Evolutionary conservation across 1,140 invertebrate species (phyloP).

Genomic region (Dermatophagoides farinae): DNA sequence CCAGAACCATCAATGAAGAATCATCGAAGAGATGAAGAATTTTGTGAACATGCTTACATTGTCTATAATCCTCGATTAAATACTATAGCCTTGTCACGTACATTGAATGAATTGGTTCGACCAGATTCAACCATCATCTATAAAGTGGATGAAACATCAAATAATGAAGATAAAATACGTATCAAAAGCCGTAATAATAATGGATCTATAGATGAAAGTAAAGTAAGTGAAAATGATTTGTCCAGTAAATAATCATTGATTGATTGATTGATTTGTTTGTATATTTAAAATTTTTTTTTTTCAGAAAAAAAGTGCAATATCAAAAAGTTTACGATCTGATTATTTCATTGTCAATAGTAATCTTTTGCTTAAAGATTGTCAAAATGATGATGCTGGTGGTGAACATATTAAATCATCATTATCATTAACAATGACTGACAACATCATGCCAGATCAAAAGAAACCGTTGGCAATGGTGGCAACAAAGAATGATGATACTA

Average conservation of each 20-base stretch:
- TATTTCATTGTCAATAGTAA: slow-evolving; percentile 1
- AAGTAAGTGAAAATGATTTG: background rate
- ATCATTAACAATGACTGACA: background rate
- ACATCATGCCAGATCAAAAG: background rate
- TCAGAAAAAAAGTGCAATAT: too few species aligned
- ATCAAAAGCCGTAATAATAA: background rate
- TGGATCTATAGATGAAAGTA: background rate
- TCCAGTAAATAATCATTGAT: too few species aligned
- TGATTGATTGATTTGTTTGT: too few species aligned
- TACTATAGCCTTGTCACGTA: background rate
- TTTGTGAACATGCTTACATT: background rate
- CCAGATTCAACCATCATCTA: background rate
- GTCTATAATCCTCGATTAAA: background rate
- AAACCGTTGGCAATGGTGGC: background rate
- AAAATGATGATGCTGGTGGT: background rate
- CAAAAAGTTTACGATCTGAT: background rate
- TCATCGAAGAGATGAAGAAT: background rate
- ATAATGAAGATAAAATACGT: background rate
- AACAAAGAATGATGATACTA: too few species aligned
- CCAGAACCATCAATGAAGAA: background rate
- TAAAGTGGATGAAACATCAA: slow-evolving; percentile 4
- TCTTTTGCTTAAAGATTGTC: background rate
- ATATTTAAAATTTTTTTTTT: too few species aligned
- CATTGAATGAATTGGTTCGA: background rate
- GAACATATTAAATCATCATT: background rate